Percentiles rank a stretch among this genome's conserved stretches.
Conservation (phyloP, 2,113 vertebrate genomes). For the Spizaetus ornatus region DNA sequence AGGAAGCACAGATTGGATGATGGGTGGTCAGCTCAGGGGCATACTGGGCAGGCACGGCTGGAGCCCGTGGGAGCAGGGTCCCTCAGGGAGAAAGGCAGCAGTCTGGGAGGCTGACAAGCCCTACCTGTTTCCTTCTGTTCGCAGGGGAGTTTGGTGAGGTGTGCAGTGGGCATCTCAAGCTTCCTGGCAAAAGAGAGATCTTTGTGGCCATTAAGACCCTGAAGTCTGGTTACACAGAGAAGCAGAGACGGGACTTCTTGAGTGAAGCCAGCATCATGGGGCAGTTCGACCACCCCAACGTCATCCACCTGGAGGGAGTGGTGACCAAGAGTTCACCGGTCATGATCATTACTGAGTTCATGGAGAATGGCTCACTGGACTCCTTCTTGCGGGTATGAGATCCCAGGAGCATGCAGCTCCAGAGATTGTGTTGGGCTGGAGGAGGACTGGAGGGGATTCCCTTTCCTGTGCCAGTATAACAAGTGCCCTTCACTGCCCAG, state of each 20-base stretch:
- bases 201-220: constrained; percentile 98
- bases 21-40: neutral
- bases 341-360: constrained; percentile 97
- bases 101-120: neutral
- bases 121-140: neutral
- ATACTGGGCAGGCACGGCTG: fast-evolving
- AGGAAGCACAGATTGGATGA: neutral
- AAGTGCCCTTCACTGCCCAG: neutral
- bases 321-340: constrained; percentile 94
- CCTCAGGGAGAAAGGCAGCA: neutral
- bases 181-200: constrained; percentile 94
- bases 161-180: constrained; percentile 92
- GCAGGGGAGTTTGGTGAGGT: constrained; percentile 96
- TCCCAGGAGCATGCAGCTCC: neutral
- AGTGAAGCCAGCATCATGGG: constrained; percentile 98
- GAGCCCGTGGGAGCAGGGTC: neutral
- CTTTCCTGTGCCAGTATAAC: neutral
- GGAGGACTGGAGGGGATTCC: neutral
- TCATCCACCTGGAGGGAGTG: constrained; percentile 94
- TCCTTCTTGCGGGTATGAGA: constrained; percentile 90
- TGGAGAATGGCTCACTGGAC: constrained; percentile 96
- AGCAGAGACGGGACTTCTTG: constrained; percentile 93
- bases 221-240: constrained; percentile 95
- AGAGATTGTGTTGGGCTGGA: neutral
- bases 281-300: constrained; percentile 95